These are phyloP conservation scores for Nicator chloris DNA, from an alignment of 2,113 vertebrate genomes.

Conservation along the genomic window DNA sequence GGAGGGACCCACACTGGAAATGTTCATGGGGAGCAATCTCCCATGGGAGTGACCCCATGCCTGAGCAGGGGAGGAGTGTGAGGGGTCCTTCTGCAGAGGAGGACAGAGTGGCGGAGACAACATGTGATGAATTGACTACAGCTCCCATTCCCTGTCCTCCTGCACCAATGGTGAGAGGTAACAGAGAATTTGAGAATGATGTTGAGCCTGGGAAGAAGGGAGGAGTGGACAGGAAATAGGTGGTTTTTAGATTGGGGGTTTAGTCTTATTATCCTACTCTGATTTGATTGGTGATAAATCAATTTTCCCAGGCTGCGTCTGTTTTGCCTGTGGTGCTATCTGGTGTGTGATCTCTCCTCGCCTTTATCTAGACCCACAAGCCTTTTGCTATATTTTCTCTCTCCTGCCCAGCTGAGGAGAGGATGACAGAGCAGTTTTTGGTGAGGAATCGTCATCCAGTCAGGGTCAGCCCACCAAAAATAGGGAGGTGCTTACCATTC, in stretches of 20 bases:
- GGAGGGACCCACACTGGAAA: background rate
- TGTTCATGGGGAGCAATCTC: background rate
- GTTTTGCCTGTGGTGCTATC: background rate
- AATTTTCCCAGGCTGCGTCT: background rate
- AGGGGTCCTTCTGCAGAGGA: background rate
- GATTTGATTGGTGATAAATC: background rate
- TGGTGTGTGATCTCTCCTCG: background rate
- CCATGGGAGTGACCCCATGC: fast-evolving
- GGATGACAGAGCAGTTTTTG: background rate
- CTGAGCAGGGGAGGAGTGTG: background rate
- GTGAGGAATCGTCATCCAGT: background rate
- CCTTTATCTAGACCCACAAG: fast-evolving
- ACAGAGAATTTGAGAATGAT: fast-evolving
- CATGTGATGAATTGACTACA: background rate
- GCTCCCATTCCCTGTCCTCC: background rate
- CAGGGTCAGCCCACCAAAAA: background rate
- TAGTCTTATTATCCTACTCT: background rate
- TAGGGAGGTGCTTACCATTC: background rate
- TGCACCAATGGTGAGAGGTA: fast-evolving
- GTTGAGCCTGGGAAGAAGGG: background rate
- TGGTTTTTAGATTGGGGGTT: background rate
- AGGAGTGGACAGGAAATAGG: background rate
- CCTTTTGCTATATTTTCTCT: background rate
- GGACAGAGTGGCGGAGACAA: background rate
- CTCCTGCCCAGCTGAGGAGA: background rate